Evolutionary conservation across 2,888 invertebrate species (phyloP).

Genomic region (Dynastes tityus): DNA sequence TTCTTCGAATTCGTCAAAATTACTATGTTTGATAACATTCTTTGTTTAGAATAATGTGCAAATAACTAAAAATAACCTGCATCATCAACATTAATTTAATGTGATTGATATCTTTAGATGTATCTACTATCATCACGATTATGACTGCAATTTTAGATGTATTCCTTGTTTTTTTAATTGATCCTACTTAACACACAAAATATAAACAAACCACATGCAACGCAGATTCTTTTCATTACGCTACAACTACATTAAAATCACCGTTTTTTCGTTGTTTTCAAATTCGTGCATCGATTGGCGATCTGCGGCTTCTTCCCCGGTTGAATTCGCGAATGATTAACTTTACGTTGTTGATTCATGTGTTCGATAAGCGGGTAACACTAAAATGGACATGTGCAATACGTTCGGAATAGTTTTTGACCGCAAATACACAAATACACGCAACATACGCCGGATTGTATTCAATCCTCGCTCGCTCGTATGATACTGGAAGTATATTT

Average conservation of each 20-base stretch:
- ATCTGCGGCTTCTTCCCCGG: not conserved
- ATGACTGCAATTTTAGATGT: not conserved
- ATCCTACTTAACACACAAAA: not conserved
- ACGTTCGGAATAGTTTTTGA: slow-evolving; percentile 25
- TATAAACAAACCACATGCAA: not conserved
- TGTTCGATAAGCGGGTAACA: slow-evolving; percentile 13
- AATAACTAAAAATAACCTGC: slow-evolving; percentile 4
- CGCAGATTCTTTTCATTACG: not conserved
- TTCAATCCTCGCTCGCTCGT: slow-evolving; percentile 20
- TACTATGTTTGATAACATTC: not conserved
- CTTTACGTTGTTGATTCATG: slow-evolving; percentile 40
- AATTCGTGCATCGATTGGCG: slow-evolving; percentile 7
- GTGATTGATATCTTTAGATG: not conserved
- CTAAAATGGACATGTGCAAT: slow-evolving; percentile 33
- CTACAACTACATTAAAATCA: not conserved
- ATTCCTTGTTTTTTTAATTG: not conserved
- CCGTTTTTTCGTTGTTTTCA: slow-evolving; percentile 19
- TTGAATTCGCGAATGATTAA: not conserved
- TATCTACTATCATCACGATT: not conserved
- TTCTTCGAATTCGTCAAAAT: not conserved
- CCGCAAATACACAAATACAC: slow-evolving; percentile 2
- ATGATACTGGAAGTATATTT: slow-evolving; percentile 28
- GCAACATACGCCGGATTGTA: slow-evolving; percentile 4
- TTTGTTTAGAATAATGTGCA: not conserved
- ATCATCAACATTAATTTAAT: slow-evolving; percentile 15